Percentiles rank a stretch among this genome's conserved stretches.
These are phyloP conservation scores for Gephyroberyx darwinii DNA, from an alignment of 2,797 vertebrate species.

Conservation along the genomic window DNA sequence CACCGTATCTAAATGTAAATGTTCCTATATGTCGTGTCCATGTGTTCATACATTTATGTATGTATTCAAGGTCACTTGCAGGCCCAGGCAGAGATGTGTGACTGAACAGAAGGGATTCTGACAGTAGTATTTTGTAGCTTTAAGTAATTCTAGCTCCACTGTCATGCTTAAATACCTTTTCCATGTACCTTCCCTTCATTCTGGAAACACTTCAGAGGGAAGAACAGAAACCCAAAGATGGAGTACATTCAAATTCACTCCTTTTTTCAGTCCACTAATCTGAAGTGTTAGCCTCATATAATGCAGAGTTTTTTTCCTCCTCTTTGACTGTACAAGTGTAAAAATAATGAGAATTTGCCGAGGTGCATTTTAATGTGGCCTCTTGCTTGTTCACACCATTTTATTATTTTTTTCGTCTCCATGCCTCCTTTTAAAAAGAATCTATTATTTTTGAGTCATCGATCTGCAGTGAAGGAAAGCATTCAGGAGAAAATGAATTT, in stretches of 20 bases:
- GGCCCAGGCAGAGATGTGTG: conserved; percentile 50
- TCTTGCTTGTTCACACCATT: conserved; percentile 28
- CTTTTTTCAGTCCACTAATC: conserved; percentile 62
- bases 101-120: conserved; percentile 67
- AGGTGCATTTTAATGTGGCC: conserved; percentile 63
- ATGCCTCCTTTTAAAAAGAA: conserved; percentile 21
- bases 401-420: conserved; percentile 32
- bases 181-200: conserved; percentile 67
- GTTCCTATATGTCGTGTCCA: conserved; percentile 58
- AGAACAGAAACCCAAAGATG: conserved; percentile 57
- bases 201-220: conserved; percentile 67
- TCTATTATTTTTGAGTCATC: conserved; percentile 36
- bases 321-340: conserved; percentile 61
- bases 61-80: conserved; percentile 71
- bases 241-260: conserved; percentile 60
- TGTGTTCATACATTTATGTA: conserved; percentile 76
- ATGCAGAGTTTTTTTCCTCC: conserved; percentile 41
- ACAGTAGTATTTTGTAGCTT: conserved; percentile 70
- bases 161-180: conserved; percentile 77
- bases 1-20: conserved; percentile 73
- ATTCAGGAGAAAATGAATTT: conserved; percentile 22
- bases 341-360: conserved; percentile 68
- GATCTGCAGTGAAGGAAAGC: conserved; percentile 24
- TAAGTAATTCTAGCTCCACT: conserved; percentile 71
- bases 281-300: conserved; percentile 55